Evolutionary conservation across 2,113 vertebrate species (phyloP), one percentile per base, ranked within the genome.

Genomic region (Hydrolagus affinis): DNA sequence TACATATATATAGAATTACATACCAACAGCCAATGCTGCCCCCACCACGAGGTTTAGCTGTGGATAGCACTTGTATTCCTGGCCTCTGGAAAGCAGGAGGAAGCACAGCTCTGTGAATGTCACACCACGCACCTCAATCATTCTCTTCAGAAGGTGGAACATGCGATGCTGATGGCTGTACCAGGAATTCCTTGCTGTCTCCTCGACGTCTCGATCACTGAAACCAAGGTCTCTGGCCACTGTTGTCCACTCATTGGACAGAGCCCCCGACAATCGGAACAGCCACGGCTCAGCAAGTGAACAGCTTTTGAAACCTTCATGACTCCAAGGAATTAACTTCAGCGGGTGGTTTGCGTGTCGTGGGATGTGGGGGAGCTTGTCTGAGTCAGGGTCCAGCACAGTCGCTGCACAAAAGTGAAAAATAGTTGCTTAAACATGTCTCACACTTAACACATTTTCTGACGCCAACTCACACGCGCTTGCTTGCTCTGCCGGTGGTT

Each of bases 51-150:
- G 28, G 28, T 30, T 30, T 30, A 74, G 25, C 28, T 74, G 28
- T 21, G 4, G 15, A 19, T 9, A 75, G 44, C 32, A 56, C 21
- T 75, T 56, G 11, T 56, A 75, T 75, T 75, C 73, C 56, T 32
- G 19, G 73, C 73, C 32, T 75, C 21, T 75, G 56, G 28, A 56
- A 2, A 56, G 19, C 14, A 75, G 73, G 30, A 75, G 32, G 32
- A 75, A 75, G 30, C 72, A 74, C 71, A 74, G 32, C 32, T 75
- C 32, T 75, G 32, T 75, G 73, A 75, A 75, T 30, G 9, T 17
- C 73, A 56, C 73, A 75, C 32, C 21, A 10, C 11, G 32, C 21
- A 44, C 73, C 11, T 44, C 73, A 30, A 21, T 56, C 32, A 75
- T 15, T 75, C 73, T 56, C 19, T 75, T 75, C 32, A 75, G 73